phyloP scores from a whole-genome alignment of 2,113 vertebrate species.

The Synodontis membranacea region DNA sequence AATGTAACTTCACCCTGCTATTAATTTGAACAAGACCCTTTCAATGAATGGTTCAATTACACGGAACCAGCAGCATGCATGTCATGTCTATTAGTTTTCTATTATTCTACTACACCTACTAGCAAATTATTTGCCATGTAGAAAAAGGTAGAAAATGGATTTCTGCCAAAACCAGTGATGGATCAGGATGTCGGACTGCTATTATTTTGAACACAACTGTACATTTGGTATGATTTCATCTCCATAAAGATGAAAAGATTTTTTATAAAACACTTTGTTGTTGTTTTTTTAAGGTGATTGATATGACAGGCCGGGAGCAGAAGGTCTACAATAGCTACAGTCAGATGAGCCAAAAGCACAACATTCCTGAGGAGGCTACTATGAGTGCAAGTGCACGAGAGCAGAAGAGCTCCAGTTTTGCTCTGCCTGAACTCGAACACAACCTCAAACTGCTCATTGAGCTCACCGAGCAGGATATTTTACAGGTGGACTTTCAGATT shows the following conservation, averaged over 20 bases:
- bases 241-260: background rate
- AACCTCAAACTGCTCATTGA: conserved; percentile 96
- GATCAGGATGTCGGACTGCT: too few relatives aligned
- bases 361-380: conserved; percentile 82
- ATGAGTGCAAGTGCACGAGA: conserved; percentile 75
- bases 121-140: too few relatives aligned
- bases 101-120: too few relatives aligned
- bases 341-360: conserved; percentile 96
- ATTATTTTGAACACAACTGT: too few relatives aligned
- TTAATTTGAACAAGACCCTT: too few relatives aligned
- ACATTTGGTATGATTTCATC: background rate
- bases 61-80: too few relatives aligned
- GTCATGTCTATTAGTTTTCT: too few relatives aligned
- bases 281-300: conserved; percentile 84
- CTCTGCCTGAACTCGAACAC: conserved; percentile 92
- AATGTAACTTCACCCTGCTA: too few relatives aligned
- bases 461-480: conserved; percentile 95
- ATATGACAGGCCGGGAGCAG: conserved; percentile 96
- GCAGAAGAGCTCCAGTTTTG: conserved; percentile 81
- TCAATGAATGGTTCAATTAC: too few relatives aligned
- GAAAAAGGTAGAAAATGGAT: too few relatives aligned
- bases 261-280: background rate
- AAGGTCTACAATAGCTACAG: conserved; percentile 98
- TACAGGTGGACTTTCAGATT: conserved; percentile 72
- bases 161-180: too few relatives aligned